These are phyloP conservation scores for Euborellia annulipes DNA, from an alignment of 1,140 invertebrate genomes.

Conservation along the genomic window DNA sequence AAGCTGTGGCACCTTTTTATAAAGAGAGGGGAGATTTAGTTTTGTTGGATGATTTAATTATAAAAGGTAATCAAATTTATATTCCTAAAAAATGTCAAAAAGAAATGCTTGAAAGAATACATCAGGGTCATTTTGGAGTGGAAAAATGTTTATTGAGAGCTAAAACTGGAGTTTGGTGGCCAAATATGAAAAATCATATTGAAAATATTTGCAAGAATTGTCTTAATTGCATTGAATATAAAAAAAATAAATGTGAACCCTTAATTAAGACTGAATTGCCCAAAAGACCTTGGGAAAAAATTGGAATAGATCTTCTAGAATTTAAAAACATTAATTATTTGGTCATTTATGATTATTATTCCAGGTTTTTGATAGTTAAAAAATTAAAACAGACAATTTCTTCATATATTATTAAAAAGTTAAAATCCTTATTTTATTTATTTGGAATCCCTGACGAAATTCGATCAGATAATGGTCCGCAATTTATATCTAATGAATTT, in stretches of 20 bases:
- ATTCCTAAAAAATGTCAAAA: conserved; percentile 14
- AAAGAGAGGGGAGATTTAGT: not conserved
- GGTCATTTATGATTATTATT: conserved; percentile 14
- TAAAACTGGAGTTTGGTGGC: conserved; percentile 24
- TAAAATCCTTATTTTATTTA: conserved; percentile 20
- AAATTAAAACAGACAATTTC: not conserved
- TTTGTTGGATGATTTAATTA: not conserved
- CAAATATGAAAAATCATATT: conserved; percentile 19
- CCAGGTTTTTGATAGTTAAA: conserved; percentile 11
- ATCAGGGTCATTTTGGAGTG: conserved; percentile 22
- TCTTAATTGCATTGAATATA: conserved; percentile 9
- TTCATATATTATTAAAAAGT: conserved; percentile 3
- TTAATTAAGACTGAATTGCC: too few species aligned
- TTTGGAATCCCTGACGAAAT: conserved; percentile 22
- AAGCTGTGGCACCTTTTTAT: not conserved
- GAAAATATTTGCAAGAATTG: conserved; percentile 14
- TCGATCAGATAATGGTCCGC: conserved; percentile 22
- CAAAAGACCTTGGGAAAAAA: conserved; percentile 10
- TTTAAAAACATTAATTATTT: conserved; percentile 13
- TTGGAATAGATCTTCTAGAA: conserved; percentile 14
- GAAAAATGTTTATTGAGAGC: conserved; percentile 21
- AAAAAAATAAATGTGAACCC: conserved; percentile 2
- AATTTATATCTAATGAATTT: conserved; percentile 10
- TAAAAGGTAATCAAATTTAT: conserved; percentile 12
- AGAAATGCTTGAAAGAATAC: conserved; percentile 17